Evolutionary conservation across 64 coral and sea anemone species (phyloP).

Genomic region (Cladopsammia gracilis): DNA sequence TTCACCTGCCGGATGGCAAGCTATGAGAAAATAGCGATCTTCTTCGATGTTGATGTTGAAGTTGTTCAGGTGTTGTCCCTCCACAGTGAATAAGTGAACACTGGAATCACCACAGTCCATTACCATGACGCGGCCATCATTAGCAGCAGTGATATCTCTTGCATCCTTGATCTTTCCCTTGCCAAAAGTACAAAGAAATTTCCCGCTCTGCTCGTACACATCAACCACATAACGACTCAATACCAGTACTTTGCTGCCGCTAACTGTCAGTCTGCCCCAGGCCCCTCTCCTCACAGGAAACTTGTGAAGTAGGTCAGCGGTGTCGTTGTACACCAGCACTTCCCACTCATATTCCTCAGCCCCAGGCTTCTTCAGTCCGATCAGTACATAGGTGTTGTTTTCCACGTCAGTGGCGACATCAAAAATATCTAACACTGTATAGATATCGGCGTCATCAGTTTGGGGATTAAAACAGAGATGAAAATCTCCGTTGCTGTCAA

Average conservation of each 20-base stretch:
- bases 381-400: not conserved
- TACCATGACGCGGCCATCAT: slow-evolving; percentile 29
- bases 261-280: slow-evolving; percentile 4
- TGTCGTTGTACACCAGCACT: not conserved
- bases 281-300: not conserved
- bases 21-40: not conserved
- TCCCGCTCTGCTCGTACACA: slow-evolving; percentile 13
- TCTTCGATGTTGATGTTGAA: not conserved
- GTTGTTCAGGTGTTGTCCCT: not conserved
- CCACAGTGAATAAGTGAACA: slow-evolving; percentile 48
- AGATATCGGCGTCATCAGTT: not conserved
- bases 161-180: not conserved
- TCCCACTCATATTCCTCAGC: not conserved
- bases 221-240: not conserved
- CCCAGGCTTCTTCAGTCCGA: not conserved
- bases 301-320: not conserved
- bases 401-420: slow-evolving; percentile 34
- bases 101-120: not conserved
- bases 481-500: slow-evolving; percentile 59
- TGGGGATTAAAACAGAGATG: not conserved
- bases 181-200: slow-evolving; percentile 18
- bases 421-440: not conserved
- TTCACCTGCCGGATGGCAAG: slow-evolving; percentile 25
- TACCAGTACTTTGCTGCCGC: slow-evolving; percentile 8
- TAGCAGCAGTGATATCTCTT: slow-evolving; percentile 12